Evolutionary conservation across 2,888 invertebrate genomes (phyloP).

Genomic region (Cerceris rybyensis): DNA sequence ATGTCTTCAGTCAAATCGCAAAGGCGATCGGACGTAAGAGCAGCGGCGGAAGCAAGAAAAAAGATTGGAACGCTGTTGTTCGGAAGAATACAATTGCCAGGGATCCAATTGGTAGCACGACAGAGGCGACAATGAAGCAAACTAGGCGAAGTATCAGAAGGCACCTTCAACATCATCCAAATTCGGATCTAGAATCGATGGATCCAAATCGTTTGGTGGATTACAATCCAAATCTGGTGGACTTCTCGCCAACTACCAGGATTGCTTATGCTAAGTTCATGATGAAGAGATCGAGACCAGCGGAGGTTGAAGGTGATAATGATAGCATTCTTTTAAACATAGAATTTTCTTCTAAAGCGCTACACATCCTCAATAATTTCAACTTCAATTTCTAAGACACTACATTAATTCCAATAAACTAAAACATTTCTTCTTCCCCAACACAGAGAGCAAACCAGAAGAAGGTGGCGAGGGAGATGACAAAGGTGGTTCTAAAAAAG

Average conservation of each 20-base stretch:
- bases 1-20: slow-evolving; percentile 92
- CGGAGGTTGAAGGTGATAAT: slow-evolving; percentile 12
- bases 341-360: neutral
- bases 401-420: neutral
- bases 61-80: slow-evolving; percentile 93
- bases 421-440: neutral
- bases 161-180: slow-evolving; percentile 87
- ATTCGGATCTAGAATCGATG: slow-evolving; percentile 85
- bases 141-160: slow-evolving; percentile 89
- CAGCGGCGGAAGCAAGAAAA: slow-evolving; percentile 84
- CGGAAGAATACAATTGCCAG: slow-evolving; percentile 86
- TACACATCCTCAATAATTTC: no score
- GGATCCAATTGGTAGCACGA: slow-evolving; percentile 91
- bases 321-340: neutral
- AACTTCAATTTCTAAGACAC: no score
- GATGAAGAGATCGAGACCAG: slow-evolving; percentile 85
- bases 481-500: slow-evolving; percentile 47
- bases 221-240: slow-evolving; percentile 90
- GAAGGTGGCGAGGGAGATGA: slow-evolving; percentile 23
- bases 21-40: slow-evolving; percentile 88
- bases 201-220: slow-evolving; percentile 90
- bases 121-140: slow-evolving; percentile 86
- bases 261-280: slow-evolving; percentile 95
- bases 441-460: neutral
- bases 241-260: slow-evolving; percentile 89